Evolutionary conservation across 2,888 invertebrate species (phyloP).

Genomic region (Dryococelus australis): DNA sequence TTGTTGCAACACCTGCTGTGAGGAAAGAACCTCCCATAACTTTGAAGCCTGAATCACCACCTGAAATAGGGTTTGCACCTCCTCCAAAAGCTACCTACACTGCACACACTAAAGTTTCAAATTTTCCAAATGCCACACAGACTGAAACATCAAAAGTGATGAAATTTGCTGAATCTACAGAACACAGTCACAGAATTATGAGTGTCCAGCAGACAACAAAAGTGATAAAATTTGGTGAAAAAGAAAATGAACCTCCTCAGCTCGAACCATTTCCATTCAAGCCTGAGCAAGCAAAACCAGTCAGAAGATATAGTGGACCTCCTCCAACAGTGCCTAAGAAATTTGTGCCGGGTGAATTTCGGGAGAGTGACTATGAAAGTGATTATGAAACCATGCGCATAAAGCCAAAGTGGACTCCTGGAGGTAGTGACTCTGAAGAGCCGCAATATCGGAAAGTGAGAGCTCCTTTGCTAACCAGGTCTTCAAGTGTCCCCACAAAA

Average conservation of each 20-base stretch:
- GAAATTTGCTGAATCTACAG: conserved; percentile 74
- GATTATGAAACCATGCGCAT: conserved; percentile 69
- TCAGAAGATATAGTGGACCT: conserved; percentile 56
- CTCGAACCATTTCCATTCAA: conserved; percentile 62
- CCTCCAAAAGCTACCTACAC: conserved; percentile 62
- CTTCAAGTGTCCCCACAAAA: conserved; percentile 61
- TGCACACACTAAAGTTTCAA: conserved; percentile 63
- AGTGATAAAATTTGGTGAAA: conserved; percentile 71
- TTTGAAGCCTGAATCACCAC: conserved; percentile 66
- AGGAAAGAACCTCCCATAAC: conserved; percentile 51
- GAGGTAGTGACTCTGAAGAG: conserved; percentile 65
- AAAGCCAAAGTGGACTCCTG: conserved; percentile 70
- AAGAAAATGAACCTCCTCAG: conserved; percentile 47
- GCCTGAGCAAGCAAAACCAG: conserved; percentile 57
- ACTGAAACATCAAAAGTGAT: conserved; percentile 75
- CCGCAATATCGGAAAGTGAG: conserved; percentile 69
- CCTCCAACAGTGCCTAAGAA: conserved; percentile 66
- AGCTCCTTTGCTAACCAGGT: conserved; percentile 62
- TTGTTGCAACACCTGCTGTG: conserved; percentile 55
- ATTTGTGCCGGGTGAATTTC: conserved; percentile 70
- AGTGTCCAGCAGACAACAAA: conserved; percentile 74
- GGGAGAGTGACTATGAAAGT: conserved; percentile 75
- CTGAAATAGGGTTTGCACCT: conserved; percentile 66
- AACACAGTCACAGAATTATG: conserved; percentile 67
- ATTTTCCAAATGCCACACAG: conserved; percentile 68